phyloP scores from a whole-genome alignment of 1,140 invertebrate genomes.

The Odontomachus brunneus region DNA sequence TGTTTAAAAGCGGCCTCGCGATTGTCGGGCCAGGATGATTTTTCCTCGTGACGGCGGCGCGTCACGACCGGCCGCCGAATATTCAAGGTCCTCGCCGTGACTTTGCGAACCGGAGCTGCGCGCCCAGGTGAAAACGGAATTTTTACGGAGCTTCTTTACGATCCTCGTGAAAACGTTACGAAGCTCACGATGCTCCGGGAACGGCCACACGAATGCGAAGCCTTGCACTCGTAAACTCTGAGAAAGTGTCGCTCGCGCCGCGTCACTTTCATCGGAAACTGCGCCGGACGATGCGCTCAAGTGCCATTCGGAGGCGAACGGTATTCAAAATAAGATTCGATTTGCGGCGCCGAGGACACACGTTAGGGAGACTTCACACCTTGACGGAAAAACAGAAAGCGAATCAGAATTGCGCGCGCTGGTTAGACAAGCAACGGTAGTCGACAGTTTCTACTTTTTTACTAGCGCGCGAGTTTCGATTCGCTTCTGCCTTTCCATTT shows the following conservation, averaged over 20 bases:
- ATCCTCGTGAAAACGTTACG: conserved; percentile 25
- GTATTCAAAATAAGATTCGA: conserved; percentile 2
- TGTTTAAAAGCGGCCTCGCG: background rate
- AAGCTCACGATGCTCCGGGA: background rate
- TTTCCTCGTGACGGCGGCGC: background rate
- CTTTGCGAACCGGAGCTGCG: background rate
- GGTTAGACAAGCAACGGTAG: no score
- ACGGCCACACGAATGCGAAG: conserved; percentile 9
- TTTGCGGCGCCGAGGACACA: background rate
- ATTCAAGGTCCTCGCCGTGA: conserved; percentile 41
- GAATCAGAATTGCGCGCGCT: no score
- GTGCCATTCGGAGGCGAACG: background rate
- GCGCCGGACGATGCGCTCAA: conserved; percentile 16
- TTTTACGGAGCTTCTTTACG: conserved; percentile 44
- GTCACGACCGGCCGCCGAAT: background rate
- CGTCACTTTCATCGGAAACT: conserved; percentile 49
- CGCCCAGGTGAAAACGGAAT: conserved; percentile 35
- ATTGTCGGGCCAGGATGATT: background rate
- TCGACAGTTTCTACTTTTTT: no score
- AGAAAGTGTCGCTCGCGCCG: conserved; percentile 40
- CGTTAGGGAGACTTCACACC: no score
- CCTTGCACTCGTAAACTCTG: conserved; percentile 45
- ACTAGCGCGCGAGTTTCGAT: no score
- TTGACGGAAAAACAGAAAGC: no score
- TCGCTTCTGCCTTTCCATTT: no score